Evolutionary conservation across 2,888 invertebrate species (phyloP).

Genomic region (Agrochola litura): DNA sequence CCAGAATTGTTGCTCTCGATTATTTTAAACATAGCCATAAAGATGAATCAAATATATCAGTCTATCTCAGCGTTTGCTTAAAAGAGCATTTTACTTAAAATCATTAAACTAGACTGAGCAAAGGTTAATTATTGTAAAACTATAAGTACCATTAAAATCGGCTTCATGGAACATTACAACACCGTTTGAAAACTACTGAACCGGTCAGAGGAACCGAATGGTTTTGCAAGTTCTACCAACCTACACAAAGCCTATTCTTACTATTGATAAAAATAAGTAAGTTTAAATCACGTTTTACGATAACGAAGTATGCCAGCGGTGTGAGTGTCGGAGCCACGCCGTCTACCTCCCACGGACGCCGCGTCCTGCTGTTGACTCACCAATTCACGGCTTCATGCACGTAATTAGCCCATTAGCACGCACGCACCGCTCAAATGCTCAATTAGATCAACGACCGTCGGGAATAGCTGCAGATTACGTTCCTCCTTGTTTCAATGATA

Average conservation of each 20-base stretch:
- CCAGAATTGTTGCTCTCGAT: neutral
- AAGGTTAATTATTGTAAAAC: neutral
- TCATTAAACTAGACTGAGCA: neutral
- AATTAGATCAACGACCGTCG: constrained; percentile 88
- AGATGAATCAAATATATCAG: neutral
- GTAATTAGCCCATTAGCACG: constrained; percentile 90
- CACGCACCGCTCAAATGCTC: constrained; percentile 89
- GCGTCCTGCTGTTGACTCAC: constrained; percentile 88
- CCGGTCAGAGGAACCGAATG: constrained; percentile 10
- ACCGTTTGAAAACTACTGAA: constrained; percentile 9
- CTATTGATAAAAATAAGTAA: constrained; percentile 61
- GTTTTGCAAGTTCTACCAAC: constrained; percentile 13
- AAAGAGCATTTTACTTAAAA: neutral
- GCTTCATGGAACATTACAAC: constrained; percentile 23
- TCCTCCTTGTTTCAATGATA: constrained; percentile 80
- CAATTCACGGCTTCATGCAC: constrained; percentile 85
- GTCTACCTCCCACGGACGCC: constrained; percentile 88
- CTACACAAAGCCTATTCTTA: constrained; percentile 40
- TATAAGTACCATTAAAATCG: constrained; percentile 15
- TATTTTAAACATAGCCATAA: neutral
- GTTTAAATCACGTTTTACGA: constrained; percentile 69
- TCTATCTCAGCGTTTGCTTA: neutral
- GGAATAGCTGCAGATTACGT: constrained; percentile 84
- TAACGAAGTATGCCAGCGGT: constrained; percentile 73
- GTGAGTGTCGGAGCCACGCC: constrained; percentile 88